These are phyloP conservation scores for Zonitis immaculata DNA, from an alignment of 2,888 invertebrate genomes.

Conservation along the genomic window DNA sequence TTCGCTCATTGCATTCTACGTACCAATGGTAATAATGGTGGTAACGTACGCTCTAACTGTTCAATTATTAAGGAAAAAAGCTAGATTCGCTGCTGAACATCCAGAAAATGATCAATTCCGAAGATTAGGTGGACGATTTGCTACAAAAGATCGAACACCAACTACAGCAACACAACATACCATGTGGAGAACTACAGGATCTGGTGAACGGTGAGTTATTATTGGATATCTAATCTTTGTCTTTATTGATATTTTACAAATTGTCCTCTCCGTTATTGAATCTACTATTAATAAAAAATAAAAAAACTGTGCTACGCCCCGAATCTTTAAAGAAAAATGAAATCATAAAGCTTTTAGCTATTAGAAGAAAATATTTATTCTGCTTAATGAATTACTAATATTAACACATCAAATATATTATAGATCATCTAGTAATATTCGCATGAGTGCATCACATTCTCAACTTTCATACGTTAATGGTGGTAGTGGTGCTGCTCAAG, in stretches of 20 bases:
- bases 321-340: slow-evolving; percentile 2
- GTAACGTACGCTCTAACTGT: slow-evolving; percentile 88
- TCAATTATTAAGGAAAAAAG: slow-evolving; percentile 75
- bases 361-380: neutral
- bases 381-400: neutral
- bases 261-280: neutral
- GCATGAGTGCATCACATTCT: slow-evolving; percentile 56
- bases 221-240: too few relatives aligned
- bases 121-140: slow-evolving; percentile 48
- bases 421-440: slow-evolving; percentile 48
- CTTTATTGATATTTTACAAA: too few relatives aligned
- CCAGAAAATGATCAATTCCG: slow-evolving; percentile 58
- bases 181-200: slow-evolving; percentile 47
- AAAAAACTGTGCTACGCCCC: neutral
- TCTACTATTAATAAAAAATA: neutral
- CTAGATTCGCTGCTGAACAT: slow-evolving; percentile 65
- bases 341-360: neutral
- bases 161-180: slow-evolving; percentile 35
- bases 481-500: slow-evolving; percentile 26
- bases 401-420: neutral
- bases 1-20: slow-evolving; percentile 89
- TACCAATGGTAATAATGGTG: slow-evolving; percentile 94
- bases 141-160: slow-evolving; percentile 37
- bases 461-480: slow-evolving; percentile 59
- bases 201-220: slow-evolving; percentile 40